Evolutionary conservation across 2,113 vertebrate genomes (phyloP), one percentile per base, ranked within the genome.

Genomic region (Oryzias curvinotus): DNA sequence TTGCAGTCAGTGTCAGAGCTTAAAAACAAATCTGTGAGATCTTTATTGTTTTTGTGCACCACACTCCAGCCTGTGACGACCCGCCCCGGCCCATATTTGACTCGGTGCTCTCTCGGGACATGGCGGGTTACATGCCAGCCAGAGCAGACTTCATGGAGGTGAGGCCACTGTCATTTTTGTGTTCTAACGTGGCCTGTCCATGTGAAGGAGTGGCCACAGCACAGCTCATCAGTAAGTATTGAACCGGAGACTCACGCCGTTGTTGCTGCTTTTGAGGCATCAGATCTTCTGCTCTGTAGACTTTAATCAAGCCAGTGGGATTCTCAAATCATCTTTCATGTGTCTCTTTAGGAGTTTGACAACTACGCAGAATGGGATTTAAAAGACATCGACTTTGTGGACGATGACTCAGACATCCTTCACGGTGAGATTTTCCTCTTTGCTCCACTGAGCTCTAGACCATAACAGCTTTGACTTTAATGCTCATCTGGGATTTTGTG

Each of bases 121-220:
- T 99, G 97, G 97, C 97, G 17, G 97, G 97, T 52, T 99, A 99
- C 81, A 98, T 99, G 97, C 97, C 97, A 53, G 97, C 97, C n/a
- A 92, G 96, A 81, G 96, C 97, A 16, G 96, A 98, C 89, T 98
- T 98, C 57, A 95, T 98, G 71, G 96, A 99, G 95, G 97, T 98
- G 87, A 87, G 90, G 90, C 28, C 23, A 41, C 3, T 0, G n/a
- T 7, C 17, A 19, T 60, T 49, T 54, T 17, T 45, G 1, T 44
- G 23, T 59, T 50, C 16, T 12, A 19, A 41, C 25, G 5, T 1
- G 5, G 14, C 30, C 23, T 41, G 14, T 64, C 41, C 3, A 2
- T 14, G 21, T 26, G 23, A 58, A 58, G 1, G 36, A 68, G 30
- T 14, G 0, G 8, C 54, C 53, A 51, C 43, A 23, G 62, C 55